Percentiles rank a stretch among this genome's conserved stretches.
These are phyloP conservation scores for Brachyptera putata DNA, from an alignment of 2,888 invertebrate species.

Conservation along the genomic window DNA sequence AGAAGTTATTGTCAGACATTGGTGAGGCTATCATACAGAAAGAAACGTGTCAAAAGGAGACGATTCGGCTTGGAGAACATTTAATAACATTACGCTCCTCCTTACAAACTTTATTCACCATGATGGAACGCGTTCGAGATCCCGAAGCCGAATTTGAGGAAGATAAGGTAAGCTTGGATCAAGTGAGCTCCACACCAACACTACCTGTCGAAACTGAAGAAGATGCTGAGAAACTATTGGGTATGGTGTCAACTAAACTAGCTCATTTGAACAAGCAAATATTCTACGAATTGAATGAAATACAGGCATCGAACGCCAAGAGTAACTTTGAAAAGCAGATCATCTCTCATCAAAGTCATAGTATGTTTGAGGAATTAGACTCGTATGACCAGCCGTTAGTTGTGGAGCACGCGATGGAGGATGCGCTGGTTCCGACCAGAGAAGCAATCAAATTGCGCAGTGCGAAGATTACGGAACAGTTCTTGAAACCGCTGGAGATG, in stretches of 20 bases:
- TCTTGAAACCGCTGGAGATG: neutral
- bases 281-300: neutral
- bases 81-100: neutral
- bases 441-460: constrained; percentile 51
- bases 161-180: neutral
- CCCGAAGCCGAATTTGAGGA: neutral
- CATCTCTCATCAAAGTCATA: neutral
- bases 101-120: neutral
- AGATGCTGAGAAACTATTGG: neutral
- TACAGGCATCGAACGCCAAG: constrained; percentile 14
- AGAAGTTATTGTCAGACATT: constrained; percentile 6
- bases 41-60: neutral
- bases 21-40: constrained; percentile 14
- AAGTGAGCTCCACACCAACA: neutral
- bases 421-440: constrained; percentile 51
- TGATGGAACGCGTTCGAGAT: neutral
- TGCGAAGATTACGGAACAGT: constrained; percentile 50
- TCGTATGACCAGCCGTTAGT: constrained; percentile 39
- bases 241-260: neutral
- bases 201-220: neutral
- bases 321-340: neutral
- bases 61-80: constrained; percentile 26
- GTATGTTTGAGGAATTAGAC: constrained; percentile 41
- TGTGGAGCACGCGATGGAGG: constrained; percentile 51
- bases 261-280: neutral